phyloP scores from a whole-genome alignment of 2,797 vertebrate genomes.

The Ctenopoma multispine region DNA sequence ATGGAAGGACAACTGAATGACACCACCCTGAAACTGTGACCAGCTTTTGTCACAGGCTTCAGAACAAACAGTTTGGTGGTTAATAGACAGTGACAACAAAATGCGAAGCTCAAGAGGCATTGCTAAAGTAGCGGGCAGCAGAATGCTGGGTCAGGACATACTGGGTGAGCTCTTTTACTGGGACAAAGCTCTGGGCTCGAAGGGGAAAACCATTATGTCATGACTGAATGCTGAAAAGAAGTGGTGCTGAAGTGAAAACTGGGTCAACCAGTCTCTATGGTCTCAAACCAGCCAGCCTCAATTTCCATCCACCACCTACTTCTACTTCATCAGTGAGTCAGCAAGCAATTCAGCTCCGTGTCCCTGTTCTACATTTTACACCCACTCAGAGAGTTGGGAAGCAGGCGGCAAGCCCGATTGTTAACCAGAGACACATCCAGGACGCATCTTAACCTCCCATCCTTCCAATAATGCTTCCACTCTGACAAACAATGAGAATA shows the following conservation, averaged over 20 bases:
- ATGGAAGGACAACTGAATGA: not conserved
- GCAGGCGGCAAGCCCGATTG: slow-evolving; percentile 45
- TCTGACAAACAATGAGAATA: not conserved
- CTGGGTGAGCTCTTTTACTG: slow-evolving; percentile 47
- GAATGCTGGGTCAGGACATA: slow-evolving; percentile 42
- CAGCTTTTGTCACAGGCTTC: not conserved
- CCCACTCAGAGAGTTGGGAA: slow-evolving; percentile 57
- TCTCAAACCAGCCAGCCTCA: slow-evolving; percentile 70
- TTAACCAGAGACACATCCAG: slow-evolving; percentile 20
- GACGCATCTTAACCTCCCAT: not conserved
- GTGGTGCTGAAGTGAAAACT: slow-evolving; percentile 74
- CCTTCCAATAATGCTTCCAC: not conserved
- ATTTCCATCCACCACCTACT: slow-evolving; percentile 77
- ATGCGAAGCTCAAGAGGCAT: slow-evolving; percentile 13
- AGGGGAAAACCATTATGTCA: slow-evolving; percentile 71
- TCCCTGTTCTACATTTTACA: slow-evolving; percentile 44
- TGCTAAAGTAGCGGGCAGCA: slow-evolving; percentile 14
- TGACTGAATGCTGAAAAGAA: slow-evolving; percentile 70
- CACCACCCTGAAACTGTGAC: not conserved
- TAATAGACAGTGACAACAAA: slow-evolving; percentile 18
- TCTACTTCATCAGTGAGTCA: slow-evolving; percentile 73
- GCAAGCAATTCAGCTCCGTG: slow-evolving; percentile 59
- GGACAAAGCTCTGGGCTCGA: slow-evolving; percentile 64
- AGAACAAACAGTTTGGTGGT: not conserved
- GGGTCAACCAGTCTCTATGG: slow-evolving; percentile 78